Percentiles rank a stretch among this genome's conserved stretches.
Evolutionary conservation across 1,140 invertebrate species (phyloP).

Genomic region (Drosophila sucinea): DNA sequence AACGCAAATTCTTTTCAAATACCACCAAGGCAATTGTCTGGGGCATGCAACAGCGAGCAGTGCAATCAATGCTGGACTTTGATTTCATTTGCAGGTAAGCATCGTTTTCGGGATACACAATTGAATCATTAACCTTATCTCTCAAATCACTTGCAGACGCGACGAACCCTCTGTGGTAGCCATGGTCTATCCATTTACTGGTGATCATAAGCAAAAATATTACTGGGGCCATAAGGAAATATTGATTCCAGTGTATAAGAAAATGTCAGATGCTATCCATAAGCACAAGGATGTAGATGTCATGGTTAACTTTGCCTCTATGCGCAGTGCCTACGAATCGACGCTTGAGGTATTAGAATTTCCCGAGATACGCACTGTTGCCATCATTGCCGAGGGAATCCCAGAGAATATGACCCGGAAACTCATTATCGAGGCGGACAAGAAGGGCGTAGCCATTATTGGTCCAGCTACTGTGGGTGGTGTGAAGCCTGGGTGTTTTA

Average conservation of each 20-base stretch:
- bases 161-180: slow-evolving; percentile 95
- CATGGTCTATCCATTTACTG: slow-evolving; percentile 99
- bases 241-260: slow-evolving; percentile 97
- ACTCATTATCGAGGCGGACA: slow-evolving; percentile 93
- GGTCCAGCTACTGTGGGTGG: slow-evolving; percentile 99
- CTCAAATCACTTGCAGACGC: slow-evolving; percentile 87
- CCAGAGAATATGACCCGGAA: slow-evolving; percentile 99
- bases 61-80: slow-evolving; percentile 99
- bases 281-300: slow-evolving; percentile 98
- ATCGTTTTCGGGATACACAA: background rate
- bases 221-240: slow-evolving; percentile 99
- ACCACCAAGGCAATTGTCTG: slow-evolving; percentile 98
- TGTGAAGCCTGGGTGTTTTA: slow-evolving; percentile 99
- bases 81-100: slow-evolving; percentile 96
- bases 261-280: slow-evolving; percentile 97
- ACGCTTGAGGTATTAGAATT: slow-evolving; percentile 95
- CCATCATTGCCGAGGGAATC: slow-evolving; percentile 99
- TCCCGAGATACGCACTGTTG: slow-evolving; percentile 97
- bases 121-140: slow-evolving; percentile 85
- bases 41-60: slow-evolving; percentile 99
- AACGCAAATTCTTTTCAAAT: slow-evolving; percentile 89
- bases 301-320: slow-evolving; percentile 99
- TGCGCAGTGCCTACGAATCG: slow-evolving; percentile 98
- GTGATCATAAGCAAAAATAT: slow-evolving; percentile 99
- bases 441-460: slow-evolving; percentile 93